These are phyloP conservation scores for Lasioglossum pauxillum DNA, from an alignment of 2,888 invertebrate species.

Conservation along the genomic window DNA sequence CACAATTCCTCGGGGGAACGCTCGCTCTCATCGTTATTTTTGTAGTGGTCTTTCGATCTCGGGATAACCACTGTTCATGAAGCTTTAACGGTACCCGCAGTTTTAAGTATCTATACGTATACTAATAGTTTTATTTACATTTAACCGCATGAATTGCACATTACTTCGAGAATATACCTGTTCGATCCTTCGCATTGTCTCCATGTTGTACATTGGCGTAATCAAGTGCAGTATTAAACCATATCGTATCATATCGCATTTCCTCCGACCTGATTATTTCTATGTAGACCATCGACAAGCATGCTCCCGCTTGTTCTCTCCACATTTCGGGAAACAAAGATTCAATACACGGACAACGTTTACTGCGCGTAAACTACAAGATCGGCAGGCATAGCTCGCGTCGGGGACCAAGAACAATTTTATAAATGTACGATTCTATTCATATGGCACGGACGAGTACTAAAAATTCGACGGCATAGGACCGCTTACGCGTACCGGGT, in stretches of 20 bases:
- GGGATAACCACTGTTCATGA: conserved; percentile 22
- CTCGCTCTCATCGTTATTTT: conserved; percentile 22
- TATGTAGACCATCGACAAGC: conserved; percentile 15
- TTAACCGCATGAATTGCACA: conserved; percentile 36
- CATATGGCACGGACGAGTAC: conserved; percentile 77
- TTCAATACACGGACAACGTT: conserved; percentile 17
- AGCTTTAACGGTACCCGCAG: conserved; percentile 37
- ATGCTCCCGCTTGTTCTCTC: neutral
- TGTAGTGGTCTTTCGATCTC: neutral
- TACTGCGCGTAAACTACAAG: neutral
- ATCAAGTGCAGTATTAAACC: conserved; percentile 49
- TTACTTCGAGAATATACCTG: conserved; percentile 16
- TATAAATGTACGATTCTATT: conserved; percentile 75
- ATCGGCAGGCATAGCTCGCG: neutral
- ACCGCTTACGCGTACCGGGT: conserved; percentile 26
- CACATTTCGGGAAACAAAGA: neutral
- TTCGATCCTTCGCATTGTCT: conserved; percentile 31
- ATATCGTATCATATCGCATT: conserved; percentile 52
- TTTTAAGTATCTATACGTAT: conserved; percentile 36
- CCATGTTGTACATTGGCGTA: conserved; percentile 32
- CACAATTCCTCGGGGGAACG: conserved; percentile 31
- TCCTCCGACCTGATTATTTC: conserved; percentile 28
- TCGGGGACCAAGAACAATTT: conserved; percentile 34
- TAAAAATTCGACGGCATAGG: conserved; percentile 60
- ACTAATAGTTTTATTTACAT: conserved; percentile 42